A percentile compares a stretch with the other conserved stretches of the same genome.
Conservation (phyloP, 2,888 invertebrate genomes). For the Vesta saturnalis region DNA sequence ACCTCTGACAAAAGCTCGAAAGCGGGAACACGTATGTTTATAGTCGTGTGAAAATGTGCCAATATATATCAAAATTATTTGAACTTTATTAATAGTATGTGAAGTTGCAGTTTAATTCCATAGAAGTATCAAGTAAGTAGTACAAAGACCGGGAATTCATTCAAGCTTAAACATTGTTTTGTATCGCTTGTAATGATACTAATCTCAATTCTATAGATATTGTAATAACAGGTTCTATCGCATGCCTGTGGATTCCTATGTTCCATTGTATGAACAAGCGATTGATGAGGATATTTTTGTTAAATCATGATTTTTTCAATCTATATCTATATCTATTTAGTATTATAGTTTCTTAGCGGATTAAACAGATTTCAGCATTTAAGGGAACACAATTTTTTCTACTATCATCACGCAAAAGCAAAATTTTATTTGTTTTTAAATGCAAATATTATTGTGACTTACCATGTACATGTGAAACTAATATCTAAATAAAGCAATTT, state of each 20-base stretch:
- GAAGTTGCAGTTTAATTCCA: conserved; percentile 34
- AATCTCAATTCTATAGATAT: too few species aligned
- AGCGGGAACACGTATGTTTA: conserved; percentile 41
- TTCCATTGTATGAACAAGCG: background rate
- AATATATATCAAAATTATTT: conserved; percentile 39
- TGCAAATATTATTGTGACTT: background rate
- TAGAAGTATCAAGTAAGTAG: conserved; percentile 32
- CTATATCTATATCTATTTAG: background rate
- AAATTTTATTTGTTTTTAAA: background rate
- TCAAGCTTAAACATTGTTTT: too few species aligned
- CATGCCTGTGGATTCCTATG: background rate
- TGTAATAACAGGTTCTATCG: too few species aligned
- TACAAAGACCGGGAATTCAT: background rate
- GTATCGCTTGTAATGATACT: too few species aligned
- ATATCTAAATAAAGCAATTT: background rate
- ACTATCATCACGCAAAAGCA: too few species aligned
- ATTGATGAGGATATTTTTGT: background rate
- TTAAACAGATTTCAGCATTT: background rate
- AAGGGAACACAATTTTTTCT: background rate
- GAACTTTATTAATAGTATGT: conserved; percentile 35
- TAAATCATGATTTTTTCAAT: background rate
- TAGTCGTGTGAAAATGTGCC: conserved; percentile 51
- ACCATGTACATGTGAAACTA: background rate
- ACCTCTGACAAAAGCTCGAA: conserved; percentile 49
- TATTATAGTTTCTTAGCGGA: background rate